Base-by-base conservation (phyloP, 2,888 invertebrate genomes). In the Lagria hirta region DNA sequence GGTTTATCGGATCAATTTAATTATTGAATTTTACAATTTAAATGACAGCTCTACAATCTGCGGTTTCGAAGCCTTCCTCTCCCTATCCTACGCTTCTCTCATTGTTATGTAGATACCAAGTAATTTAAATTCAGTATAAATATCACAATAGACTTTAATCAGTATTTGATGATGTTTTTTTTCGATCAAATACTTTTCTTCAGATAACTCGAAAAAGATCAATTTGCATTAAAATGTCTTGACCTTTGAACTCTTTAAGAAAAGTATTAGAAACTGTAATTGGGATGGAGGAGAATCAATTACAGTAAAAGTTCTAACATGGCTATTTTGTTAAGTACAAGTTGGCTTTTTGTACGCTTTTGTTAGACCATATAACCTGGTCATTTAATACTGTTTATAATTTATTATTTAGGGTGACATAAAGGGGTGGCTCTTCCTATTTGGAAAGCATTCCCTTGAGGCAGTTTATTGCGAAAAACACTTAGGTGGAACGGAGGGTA, bases 381-480 rank as follows among this genome's bases (percentile, higher is more conserved):
- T 27, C 20, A 27, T 23, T 24, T 29, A 26, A 37, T 24, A 36
- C 27, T 16, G 21, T 21, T 47, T 18, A 43, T 48, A 48, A 43
- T 48, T 48, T 44, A 48, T 48, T 44, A 43, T 44, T 48, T 48
- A 41, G 33, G 26, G 30, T 43, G 16, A 38, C 26, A 36, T 40
- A 38, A 29, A 20, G 27, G 29, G 22, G 47, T 36, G 23, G 37
- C 27, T 23, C 30, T 30, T 36, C 21, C 30, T 33, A 32, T 43
- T 42, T 30, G 17, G 37, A 34, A 36, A 37, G 37, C 49, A 48
- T 34, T 53, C 54, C 49, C 52, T 48, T 34, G 60, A 57, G 64
- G 55, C 58, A 60, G 61, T 65, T 66, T 66, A 66, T 65, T 60
- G 64, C 65, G 60, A 62, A 66, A 66, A 64, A 64, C 64, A 64